Evolutionary conservation across 2,113 vertebrate genomes (phyloP).

Genomic region (Acrocephalus kingi): DNA sequence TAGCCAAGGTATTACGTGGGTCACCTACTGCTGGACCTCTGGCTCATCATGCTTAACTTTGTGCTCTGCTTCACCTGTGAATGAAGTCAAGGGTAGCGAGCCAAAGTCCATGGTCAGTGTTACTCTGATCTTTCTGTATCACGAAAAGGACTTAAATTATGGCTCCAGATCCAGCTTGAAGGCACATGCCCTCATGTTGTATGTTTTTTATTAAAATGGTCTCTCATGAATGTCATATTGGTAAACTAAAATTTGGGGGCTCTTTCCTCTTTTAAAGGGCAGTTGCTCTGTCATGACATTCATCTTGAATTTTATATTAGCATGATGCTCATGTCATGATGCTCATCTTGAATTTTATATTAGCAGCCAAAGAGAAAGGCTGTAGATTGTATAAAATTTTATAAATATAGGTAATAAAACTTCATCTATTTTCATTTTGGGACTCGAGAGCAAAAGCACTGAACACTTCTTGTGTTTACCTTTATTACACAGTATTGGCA

Average conservation of each 20-base stretch:
- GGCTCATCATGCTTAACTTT: background rate
- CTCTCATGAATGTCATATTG: background rate
- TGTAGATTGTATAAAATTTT: background rate
- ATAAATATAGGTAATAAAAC: background rate
- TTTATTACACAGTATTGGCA: slow-evolving; percentile 4
- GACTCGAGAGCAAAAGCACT: background rate
- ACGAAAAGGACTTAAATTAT: background rate
- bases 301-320: background rate
- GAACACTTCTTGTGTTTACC: slow-evolving; percentile 24
- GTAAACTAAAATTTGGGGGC: background rate
- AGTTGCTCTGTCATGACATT: background rate
- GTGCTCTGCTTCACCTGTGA: slow-evolving; percentile 18
- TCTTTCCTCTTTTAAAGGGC: background rate
- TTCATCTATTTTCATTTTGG: slow-evolving; percentile 7
- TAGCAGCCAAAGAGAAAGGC: background rate
- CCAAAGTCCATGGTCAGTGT: background rate
- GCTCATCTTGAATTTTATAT: background rate
- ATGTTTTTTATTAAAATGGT: background rate
- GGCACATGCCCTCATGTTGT: background rate
- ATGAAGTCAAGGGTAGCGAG: background rate
- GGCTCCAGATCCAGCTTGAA: background rate
- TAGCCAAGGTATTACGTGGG: background rate
- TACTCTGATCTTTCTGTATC: background rate
- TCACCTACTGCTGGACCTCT: background rate
- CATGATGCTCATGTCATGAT: background rate